Evolutionary conservation across 2,888 invertebrate genomes (phyloP).

Genomic region (Eupithecia vulgata): DNA sequence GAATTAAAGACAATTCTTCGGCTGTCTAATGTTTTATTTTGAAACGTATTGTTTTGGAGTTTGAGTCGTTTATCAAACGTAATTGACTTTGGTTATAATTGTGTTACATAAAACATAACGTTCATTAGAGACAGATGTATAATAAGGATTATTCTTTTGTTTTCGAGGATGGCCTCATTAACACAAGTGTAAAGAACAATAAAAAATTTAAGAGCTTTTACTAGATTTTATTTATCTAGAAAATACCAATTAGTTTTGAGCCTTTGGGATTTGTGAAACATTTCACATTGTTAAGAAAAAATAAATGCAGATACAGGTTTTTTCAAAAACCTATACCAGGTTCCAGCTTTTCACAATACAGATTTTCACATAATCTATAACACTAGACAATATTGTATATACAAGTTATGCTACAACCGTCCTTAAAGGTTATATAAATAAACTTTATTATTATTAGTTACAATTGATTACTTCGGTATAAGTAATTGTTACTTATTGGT

Average conservation of each 20-base stretch:
- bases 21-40: slow-evolving; percentile 35
- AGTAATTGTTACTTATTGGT: background rate
- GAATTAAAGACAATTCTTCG: slow-evolving; percentile 46
- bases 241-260: background rate
- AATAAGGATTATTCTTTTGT: slow-evolving; percentile 15
- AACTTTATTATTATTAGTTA: background rate
- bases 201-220: background rate
- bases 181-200: background rate
- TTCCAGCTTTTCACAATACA: no score
- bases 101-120: slow-evolving; percentile 35
- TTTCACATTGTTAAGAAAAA: background rate
- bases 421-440: no score
- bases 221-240: background rate
- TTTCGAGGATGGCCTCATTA: slow-evolving; percentile 4
- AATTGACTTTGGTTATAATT: slow-evolving; percentile 37
- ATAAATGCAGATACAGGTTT: background rate
- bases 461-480: background rate
- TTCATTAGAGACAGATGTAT: slow-evolving; percentile 33
- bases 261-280: background rate
- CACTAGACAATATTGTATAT: no score
- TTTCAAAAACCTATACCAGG: no score
- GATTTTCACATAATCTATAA: no score
- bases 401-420: no score
- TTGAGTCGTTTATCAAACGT: slow-evolving; percentile 34
- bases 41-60: slow-evolving; percentile 32